phyloP scores from a whole-genome alignment of 2,113 vertebrate species.

The Chlorodrepanis virens region DNA sequence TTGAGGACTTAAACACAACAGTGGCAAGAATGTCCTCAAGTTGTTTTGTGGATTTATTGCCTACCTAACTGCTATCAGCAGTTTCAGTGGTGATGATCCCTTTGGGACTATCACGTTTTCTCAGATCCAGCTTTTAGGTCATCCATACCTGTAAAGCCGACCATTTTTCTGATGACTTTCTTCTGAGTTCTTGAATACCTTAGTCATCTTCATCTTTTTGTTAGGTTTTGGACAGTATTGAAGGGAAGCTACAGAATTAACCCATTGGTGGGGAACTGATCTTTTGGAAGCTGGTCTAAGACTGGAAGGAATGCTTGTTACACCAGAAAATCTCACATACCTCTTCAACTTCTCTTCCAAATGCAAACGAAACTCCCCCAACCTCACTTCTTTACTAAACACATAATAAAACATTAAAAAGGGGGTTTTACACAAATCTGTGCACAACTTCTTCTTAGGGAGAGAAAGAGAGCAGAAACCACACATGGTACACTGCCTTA shows the following conservation, averaged over 20 bases:
- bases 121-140: background rate
- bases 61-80: background rate
- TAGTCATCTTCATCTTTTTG: background rate
- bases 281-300: background rate
- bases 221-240: background rate
- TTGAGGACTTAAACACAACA: background rate
- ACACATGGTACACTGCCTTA: background rate
- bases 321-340: background rate
- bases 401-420: conserved; percentile 32
- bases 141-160: background rate
- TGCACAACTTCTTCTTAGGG: background rate
- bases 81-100: background rate
- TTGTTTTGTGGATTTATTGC: background rate
- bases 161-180: background rate
- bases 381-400: background rate
- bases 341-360: background rate
- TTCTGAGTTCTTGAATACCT: background rate
- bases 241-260: background rate
- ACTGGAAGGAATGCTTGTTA: background rate
- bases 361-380: background rate
- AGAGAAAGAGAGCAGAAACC: background rate
- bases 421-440: background rate
- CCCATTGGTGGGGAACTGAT: background rate
- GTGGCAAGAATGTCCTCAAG: background rate
- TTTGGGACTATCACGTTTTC: background rate